Evolutionary conservation across 2,888 invertebrate species (phyloP).

Genomic region (Amphipyra tragopoginis): DNA sequence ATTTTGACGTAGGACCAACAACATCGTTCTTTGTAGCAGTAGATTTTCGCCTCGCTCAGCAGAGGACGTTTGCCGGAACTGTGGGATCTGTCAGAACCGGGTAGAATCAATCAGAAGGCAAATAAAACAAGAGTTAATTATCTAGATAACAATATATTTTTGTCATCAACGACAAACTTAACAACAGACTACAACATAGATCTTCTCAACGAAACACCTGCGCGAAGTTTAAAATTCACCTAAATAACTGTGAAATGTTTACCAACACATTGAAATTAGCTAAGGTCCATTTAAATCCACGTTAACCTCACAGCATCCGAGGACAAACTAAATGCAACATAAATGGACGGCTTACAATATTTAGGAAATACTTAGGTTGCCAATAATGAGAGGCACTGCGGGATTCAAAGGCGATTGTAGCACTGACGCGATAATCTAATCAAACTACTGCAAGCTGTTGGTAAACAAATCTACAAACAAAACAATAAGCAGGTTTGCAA

Average conservation of each 20-base stretch:
- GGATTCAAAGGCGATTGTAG: constrained; percentile 42
- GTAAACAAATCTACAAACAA: constrained; percentile 68
- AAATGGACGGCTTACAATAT: constrained; percentile 85
- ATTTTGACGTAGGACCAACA: too few species aligned
- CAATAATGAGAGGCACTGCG: constrained; percentile 48
- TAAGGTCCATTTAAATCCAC: constrained; percentile 62
- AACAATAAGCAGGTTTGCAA: constrained; percentile 48
- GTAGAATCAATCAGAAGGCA: neutral
- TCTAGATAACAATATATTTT: constrained; percentile 90
- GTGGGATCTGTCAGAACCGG: too few species aligned
- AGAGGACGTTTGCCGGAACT: too few species aligned
- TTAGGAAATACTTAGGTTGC: constrained; percentile 53
- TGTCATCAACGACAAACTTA: constrained; percentile 90
- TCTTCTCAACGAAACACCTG: constrained; percentile 82
- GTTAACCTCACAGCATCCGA: constrained; percentile 62
- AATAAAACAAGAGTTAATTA: constrained; percentile 73
- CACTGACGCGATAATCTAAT: constrained; percentile 44
- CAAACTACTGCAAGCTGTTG: constrained; percentile 68
- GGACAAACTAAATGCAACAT: constrained; percentile 75
- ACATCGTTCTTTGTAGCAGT: too few species aligned
- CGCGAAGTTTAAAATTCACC: constrained; percentile 73
- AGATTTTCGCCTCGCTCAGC: too few species aligned
- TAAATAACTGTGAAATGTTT: constrained; percentile 70
- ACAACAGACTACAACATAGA: constrained; percentile 89
- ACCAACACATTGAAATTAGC: constrained; percentile 72